Evolutionary conservation across 2,888 invertebrate species (phyloP), one percentile per base, ranked within the genome.

Genomic region (Nyleta sp.): DNA sequence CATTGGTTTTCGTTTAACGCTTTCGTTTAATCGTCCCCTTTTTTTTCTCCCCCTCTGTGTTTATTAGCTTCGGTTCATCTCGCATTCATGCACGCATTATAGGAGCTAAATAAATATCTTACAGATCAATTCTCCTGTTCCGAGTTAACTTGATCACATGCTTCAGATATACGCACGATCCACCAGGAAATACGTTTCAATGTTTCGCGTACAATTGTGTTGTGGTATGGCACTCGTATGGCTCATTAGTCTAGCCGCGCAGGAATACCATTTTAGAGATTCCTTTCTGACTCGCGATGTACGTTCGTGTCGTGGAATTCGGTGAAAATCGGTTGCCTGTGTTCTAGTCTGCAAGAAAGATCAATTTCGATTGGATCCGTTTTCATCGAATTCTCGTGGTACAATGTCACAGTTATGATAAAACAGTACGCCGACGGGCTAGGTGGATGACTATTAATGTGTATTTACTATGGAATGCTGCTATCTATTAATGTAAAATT

Each of bases 211-310:
- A 80, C 67, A 78, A 70, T 83, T 75, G 50, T 71, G 71, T 76
- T 83, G 76, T 83, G 82, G 84, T 89, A 90, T 90, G 90, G 90
- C 90, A 90, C 90, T 90, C 87, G 84, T 90, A 90, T 89, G 90
- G 90, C 90, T 88, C 87, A 84, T 85, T 87, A 84, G 79, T 78
- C 82, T 83, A 84, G 83, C 82, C 82, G 24, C 75, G 80, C 46
- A 76, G 79, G 78, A 65, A 78, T 83, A 82, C 77, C 73, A 78
- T 81, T 80, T 80, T 77, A 2, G 2, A 52, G 28, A 64, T 38
- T 68, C 46, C 74, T 40, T 42, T 64, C 60, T 48, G 31, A 11
- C 0, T 22, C 38, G 22, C 22, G 22, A 31, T 46, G 15, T 28
- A 50, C 42, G 40, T 31, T 46, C 33, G 15, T 35, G 5, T 40